These are phyloP conservation scores for Atopsyche davidsoni DNA, from an alignment of 1,140 invertebrate genomes.

Conservation along the genomic window DNA sequence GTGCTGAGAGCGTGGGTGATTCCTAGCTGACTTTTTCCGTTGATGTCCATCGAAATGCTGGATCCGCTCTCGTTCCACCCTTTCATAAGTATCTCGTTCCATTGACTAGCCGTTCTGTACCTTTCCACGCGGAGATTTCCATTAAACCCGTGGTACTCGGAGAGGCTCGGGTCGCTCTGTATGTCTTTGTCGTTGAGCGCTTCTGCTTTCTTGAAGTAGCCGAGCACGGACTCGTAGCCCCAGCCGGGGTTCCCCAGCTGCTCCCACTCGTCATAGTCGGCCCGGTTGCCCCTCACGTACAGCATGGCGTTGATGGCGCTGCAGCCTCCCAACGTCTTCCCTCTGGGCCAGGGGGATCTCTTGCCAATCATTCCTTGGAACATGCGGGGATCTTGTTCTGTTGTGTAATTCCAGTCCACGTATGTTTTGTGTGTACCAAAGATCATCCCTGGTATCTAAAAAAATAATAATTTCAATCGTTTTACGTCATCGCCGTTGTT, in stretches of 20 bases:
- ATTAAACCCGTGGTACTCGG: slow-evolving; percentile 58
- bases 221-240: slow-evolving; percentile 42
- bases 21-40: slow-evolving; percentile 45
- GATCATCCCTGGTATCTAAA: slow-evolving; percentile 5
- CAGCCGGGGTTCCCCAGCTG: slow-evolving; percentile 39
- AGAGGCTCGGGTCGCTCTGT: slow-evolving; percentile 20
- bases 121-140: slow-evolving; percentile 72
- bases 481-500: neutral
- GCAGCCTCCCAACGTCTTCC: slow-evolving; percentile 55
- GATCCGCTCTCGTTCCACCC: slow-evolving; percentile 67
- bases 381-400: slow-evolving; percentile 42
- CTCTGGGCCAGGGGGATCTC: slow-evolving; percentile 48
- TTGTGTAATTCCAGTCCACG: slow-evolving; percentile 51
- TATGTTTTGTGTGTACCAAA: slow-evolving; percentile 25
- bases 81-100: slow-evolving; percentile 42
- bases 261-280: slow-evolving; percentile 65
- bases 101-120: slow-evolving; percentile 52
- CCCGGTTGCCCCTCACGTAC: slow-evolving; percentile 55
- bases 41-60: slow-evolving; percentile 50
- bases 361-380: slow-evolving; percentile 36
- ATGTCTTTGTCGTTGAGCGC: slow-evolving; percentile 64
- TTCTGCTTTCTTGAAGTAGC: slow-evolving; percentile 47
- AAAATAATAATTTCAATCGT: neutral
- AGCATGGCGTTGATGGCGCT: slow-evolving; percentile 62
- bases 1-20: slow-evolving; percentile 36